Evolutionary conservation across 1,140 invertebrate genomes (phyloP).

Genomic region (Drosophila fuyamai): DNA sequence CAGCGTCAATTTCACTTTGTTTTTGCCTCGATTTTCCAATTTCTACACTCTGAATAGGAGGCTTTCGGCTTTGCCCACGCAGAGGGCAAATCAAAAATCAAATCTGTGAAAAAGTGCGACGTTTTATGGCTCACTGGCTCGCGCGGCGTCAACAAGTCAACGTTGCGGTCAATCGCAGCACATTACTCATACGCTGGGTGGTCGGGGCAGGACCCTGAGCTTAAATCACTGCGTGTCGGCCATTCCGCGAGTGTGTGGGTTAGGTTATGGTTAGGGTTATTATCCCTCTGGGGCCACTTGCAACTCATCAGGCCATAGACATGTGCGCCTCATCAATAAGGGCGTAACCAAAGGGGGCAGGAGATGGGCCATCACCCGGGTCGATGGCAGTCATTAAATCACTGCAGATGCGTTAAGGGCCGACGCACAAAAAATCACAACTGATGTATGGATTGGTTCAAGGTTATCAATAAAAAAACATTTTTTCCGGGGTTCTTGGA

Average conservation of each 20-base stretch:
- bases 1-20: slow-evolving; percentile 16
- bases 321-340: slow-evolving; percentile 58
- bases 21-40: slow-evolving; percentile 17
- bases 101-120: slow-evolving; percentile 36
- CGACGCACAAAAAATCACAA: slow-evolving; percentile 8
- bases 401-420: slow-evolving; percentile 42
- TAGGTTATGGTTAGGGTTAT: slow-evolving; percentile 54
- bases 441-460: slow-evolving; percentile 30
- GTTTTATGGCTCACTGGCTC: slow-evolving; percentile 50
- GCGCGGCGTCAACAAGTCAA: slow-evolving; percentile 55
- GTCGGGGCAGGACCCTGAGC: slow-evolving; percentile 6
- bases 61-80: slow-evolving; percentile 2
- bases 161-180: slow-evolving; percentile 49
- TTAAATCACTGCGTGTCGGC: slow-evolving; percentile 39
- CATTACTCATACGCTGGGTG: slow-evolving; percentile 68
- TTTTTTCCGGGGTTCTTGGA: neutral
- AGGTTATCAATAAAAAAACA: slow-evolving; percentile 27
- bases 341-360: slow-evolving; percentile 32
- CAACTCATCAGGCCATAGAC: slow-evolving; percentile 61
- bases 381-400: slow-evolving; percentile 65
- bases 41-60: slow-evolving; percentile 13
- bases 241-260: slow-evolving; percentile 17
- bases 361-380: slow-evolving; percentile 24
- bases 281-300: slow-evolving; percentile 74
- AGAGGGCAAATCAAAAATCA: slow-evolving; percentile 21